These are phyloP conservation scores for Lethocerus indicus DNA, from an alignment of 1,140 invertebrate genomes.

Conservation along the genomic window DNA sequence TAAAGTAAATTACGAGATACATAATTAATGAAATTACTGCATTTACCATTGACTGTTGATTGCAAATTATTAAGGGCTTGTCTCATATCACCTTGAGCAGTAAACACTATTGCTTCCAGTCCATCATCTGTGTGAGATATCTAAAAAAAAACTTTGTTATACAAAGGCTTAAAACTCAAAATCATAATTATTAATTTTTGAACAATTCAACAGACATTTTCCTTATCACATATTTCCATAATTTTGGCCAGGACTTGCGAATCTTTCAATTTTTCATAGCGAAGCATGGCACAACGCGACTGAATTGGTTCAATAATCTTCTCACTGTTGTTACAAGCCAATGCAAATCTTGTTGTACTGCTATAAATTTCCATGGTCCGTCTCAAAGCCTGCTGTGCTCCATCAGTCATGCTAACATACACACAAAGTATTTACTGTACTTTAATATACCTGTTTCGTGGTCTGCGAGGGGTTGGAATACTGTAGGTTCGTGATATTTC, in stretches of 20 bases:
- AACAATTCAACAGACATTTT: conserved; percentile 33
- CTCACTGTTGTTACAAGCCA: conserved; percentile 97
- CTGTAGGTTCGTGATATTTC: too few species aligned
- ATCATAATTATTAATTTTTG: not conserved
- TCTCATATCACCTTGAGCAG: conserved; percentile 96
- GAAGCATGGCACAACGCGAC: conserved; percentile 89
- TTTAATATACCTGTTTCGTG: too few species aligned
- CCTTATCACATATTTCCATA: conserved; percentile 52
- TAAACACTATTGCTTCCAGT: conserved; percentile 91
- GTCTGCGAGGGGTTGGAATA: too few species aligned
- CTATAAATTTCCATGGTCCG: conserved; percentile 99
- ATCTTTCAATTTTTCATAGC: conserved; percentile 86
- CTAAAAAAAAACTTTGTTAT: conserved; percentile 22
- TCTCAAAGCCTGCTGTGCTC: conserved; percentile 90
- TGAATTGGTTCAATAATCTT: conserved; percentile 99
- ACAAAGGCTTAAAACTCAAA: not conserved
- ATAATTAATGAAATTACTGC: not conserved
- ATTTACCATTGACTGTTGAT: conserved; percentile 71
- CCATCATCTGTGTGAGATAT: conserved; percentile 85
- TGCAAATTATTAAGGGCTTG: conserved; percentile 96
- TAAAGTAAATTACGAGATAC: too few species aligned
- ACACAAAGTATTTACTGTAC: too few species aligned
- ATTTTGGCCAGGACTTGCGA: conserved; percentile 71
- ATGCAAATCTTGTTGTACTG: conserved; percentile 89
- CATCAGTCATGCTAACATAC: conserved; percentile 98